phyloP scores from a whole-genome alignment of 64 coral and sea anemone species.

The Porites australiensis region DNA sequence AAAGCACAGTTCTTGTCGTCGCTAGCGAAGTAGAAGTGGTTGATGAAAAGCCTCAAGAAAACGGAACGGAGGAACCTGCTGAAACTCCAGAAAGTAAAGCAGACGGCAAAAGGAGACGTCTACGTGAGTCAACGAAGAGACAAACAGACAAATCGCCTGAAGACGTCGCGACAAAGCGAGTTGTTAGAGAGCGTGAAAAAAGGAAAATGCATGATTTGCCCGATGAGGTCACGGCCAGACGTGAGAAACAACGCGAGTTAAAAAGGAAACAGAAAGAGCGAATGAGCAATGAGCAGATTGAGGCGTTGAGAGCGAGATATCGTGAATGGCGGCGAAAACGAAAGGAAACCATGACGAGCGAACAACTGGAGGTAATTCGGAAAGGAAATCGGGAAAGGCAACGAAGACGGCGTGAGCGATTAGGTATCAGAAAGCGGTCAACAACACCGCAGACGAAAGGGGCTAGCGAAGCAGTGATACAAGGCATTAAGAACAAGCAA shows the following conservation, averaged over 20 bases:
- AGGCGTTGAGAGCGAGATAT: conserved; percentile 90
- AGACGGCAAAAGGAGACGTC: conserved; percentile 21
- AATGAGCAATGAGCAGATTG: conserved; percentile 93
- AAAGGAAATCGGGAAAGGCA: conserved; percentile 95
- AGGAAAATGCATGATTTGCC: conserved; percentile 53
- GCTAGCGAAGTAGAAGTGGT: conserved; percentile 93
- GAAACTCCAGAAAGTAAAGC: conserved; percentile 29
- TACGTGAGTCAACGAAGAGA: conserved; percentile 45
- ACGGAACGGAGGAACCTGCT: conserved; percentile 46
- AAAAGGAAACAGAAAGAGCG: conserved; percentile 96
- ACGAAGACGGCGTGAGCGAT: conserved; percentile 89
- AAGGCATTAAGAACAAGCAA: conserved; percentile 84
- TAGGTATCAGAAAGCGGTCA: conserved; percentile 88
- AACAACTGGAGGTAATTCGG: conserved; percentile 95
- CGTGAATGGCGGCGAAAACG: conserved; percentile 92
- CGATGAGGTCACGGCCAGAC: conserved; percentile 81
- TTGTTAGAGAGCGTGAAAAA: conserved; percentile 52
- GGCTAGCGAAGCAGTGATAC: conserved; percentile 82
- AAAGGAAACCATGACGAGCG: conserved; percentile 94
- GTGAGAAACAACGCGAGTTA: conserved; percentile 95
- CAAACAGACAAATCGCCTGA: conserved; percentile 50
- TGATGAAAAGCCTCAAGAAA: conserved; percentile 86
- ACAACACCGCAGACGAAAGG: conserved; percentile 70
- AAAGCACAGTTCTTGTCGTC: conserved; percentile 84
- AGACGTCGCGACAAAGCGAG: conserved; percentile 45